Evolutionary conservation across 2,797 vertebrate species (phyloP), one percentile per base, ranked within the genome.

Genomic region (Tadarida brasiliensis): DNA sequence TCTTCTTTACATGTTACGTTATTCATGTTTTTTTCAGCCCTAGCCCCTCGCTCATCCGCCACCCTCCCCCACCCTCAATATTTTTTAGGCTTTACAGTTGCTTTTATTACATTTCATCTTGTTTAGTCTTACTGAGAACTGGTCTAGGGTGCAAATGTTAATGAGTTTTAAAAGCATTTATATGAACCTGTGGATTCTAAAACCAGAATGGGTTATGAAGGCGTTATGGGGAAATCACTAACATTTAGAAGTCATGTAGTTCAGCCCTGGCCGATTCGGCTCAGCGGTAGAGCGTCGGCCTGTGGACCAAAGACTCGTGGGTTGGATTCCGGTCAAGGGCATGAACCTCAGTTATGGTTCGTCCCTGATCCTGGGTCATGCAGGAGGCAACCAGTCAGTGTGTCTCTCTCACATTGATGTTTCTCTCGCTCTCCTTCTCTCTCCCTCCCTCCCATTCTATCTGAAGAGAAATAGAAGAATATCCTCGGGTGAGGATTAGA

Each of bases 161-260:
- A 47, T 44, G 78, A 77, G 30, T 90, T 96, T 63, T 12, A 84
- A 87, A 88, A 85, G 9, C 65, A 82, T 94, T 90, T 95, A 28
- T 35, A 26, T 80, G 93, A 82, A 56, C 47, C 47, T 73, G 28
- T 54, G 74, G 51, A 39, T 83, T 57, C 49, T 81, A 65, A 86
- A 92, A 63, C 33, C 76, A 39, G 30, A 87, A 84, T 73, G 49
- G 49, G 15, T 78, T 90, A 24, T 57, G 30, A 94, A 85, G 83
- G 8, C 1, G 12, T 24, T 76, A 10, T 49, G 19, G 56, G 47
- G 44, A 82, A 20, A 78, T 57, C 86, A 57, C 80, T 65, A 9
- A 16, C 11, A 16, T 61, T 91, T 51, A 15, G 39, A 61, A 92
- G n/a, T 68, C 47, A 35, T 26, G 67, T 16, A 15, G 20, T 73